Conservation (phyloP, 2,797 vertebrate species). For the Poliocrania exsul region DNA sequence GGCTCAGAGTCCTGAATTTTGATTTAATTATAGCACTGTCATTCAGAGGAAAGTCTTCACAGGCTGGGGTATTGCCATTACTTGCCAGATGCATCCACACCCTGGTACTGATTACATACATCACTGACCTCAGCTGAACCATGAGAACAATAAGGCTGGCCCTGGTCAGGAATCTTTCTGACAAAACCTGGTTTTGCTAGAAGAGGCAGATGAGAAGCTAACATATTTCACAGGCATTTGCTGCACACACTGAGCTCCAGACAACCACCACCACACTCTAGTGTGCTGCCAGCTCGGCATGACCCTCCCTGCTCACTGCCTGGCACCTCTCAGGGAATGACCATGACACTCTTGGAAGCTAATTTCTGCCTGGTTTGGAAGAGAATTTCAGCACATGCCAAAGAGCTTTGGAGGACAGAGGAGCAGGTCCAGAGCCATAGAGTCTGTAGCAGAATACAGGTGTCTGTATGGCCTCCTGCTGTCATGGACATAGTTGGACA, state of each 20-base stretch:
- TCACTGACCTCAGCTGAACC: conserved; percentile 69
- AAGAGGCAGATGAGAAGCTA: not conserved
- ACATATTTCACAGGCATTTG: not conserved
- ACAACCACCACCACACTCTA: not conserved
- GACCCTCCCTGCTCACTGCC: not conserved
- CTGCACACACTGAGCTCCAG: not conserved
- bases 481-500: not conserved
- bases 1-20: conserved; percentile 50
- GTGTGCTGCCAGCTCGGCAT: not conserved
- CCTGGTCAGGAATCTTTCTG: conserved; percentile 54
- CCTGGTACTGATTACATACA: conserved; percentile 60
- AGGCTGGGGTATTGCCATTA: conserved; percentile 59
- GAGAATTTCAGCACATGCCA: not conserved
- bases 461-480: not conserved
- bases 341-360: not conserved
- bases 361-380: not conserved
- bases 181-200: conserved; percentile 34
- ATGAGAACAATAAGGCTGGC: conserved; percentile 47
- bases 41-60: conserved; percentile 58
- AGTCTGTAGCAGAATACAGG: not conserved
- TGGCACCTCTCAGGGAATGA: not conserved
- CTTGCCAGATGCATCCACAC: conserved; percentile 66
- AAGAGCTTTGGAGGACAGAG: not conserved
- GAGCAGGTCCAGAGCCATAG: not conserved
- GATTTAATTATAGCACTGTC: conserved; percentile 69